Evolutionary conservation across 2,113 vertebrate genomes (phyloP).

Genomic region (Hydropotes inermis): DNA sequence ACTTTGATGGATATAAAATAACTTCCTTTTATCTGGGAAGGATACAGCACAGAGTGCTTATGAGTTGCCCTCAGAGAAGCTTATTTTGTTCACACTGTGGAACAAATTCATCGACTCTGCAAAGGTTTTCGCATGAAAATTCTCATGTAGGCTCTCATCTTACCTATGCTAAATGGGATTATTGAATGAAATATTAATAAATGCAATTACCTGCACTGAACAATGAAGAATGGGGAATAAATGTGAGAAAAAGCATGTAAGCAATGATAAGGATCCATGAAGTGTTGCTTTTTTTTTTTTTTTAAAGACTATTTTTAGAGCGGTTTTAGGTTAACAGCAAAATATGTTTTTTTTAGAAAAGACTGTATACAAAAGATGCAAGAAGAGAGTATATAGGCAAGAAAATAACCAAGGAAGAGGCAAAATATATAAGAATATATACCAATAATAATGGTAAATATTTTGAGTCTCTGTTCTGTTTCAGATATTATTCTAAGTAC

Average conservation of each 20-base stretch:
- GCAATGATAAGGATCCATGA: background rate
- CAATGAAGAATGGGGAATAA: background rate
- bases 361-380: background rate
- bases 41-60: background rate
- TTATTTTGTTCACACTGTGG: slow-evolving; percentile 24
- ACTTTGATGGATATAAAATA: slow-evolving; percentile 44
- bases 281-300: background rate
- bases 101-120: background rate
- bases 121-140: background rate
- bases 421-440: background rate
- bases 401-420: background rate
- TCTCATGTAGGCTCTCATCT: background rate
- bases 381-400: background rate
- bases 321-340: background rate
- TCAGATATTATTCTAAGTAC: background rate
- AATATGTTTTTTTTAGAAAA: background rate
- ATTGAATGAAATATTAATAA: slow-evolving; percentile 17
- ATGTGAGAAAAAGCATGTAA: background rate
- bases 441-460: background rate
- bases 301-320: background rate
- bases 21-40: slow-evolving; percentile 33
- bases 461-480: background rate
- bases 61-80: background rate
- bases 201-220: background rate
- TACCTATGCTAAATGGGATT: background rate